Percentiles rank a stretch among this genome's conserved stretches.
phyloP scores from a whole-genome alignment of 1,140 invertebrate species.

The Hyposmocoma kahamanoa region DNA sequence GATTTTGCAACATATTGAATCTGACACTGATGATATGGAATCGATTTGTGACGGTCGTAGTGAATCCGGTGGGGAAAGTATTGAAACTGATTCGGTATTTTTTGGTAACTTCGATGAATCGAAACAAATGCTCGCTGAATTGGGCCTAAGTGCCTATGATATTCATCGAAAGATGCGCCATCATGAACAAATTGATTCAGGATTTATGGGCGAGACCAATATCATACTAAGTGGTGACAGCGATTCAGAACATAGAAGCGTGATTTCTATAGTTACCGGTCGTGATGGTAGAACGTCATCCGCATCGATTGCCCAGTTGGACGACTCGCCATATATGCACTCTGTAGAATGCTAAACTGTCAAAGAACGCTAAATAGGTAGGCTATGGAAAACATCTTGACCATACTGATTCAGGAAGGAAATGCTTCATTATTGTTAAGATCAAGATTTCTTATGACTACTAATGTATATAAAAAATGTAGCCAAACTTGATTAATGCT shows the following conservation, averaged over 20 bases:
- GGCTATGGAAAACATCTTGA: no score
- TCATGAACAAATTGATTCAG: conserved; percentile 58
- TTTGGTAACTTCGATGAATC: conserved; percentile 78
- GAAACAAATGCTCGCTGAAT: conserved; percentile 49
- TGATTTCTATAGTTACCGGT: conserved; percentile 60
- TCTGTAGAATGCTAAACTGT: conserved; percentile 51
- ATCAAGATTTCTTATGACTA: no score
- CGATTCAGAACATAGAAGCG: conserved; percentile 64
- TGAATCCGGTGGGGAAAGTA: conserved; percentile 88
- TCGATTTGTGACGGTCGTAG: conserved; percentile 80
- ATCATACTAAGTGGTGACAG: conserved; percentile 63
- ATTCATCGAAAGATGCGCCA: conserved; percentile 20
- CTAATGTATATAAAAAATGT: not conserved
- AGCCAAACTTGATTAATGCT: no score
- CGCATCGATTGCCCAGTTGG: conserved; percentile 42
- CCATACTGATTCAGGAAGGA: no score
- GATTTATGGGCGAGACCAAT: conserved; percentile 60
- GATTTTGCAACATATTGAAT: conserved; percentile 41
- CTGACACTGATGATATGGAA: conserved; percentile 66
- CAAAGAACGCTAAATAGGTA: no score
- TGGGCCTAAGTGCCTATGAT: conserved; percentile 38
- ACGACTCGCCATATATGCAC: conserved; percentile 50
- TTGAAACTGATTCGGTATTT: conserved; percentile 89
- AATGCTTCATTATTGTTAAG: no score
- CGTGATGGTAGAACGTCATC: conserved; percentile 47